These are phyloP conservation scores for Euphydryas editha DNA, from an alignment of 2,888 invertebrate species.

Conservation along the genomic window DNA sequence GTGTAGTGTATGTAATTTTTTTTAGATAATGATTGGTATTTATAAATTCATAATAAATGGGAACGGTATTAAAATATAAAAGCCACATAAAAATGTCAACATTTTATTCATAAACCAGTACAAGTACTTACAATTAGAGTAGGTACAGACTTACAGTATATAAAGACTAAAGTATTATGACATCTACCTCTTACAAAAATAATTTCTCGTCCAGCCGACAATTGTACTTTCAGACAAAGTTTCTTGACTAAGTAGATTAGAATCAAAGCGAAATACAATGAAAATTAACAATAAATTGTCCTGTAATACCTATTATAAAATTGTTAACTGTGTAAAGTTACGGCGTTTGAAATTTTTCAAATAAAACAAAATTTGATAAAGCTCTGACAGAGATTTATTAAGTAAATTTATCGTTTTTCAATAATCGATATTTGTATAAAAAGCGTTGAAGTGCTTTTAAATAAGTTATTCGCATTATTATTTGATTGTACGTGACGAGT, in stretches of 20 bases:
- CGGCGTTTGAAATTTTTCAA: not conserved
- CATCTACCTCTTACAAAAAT: constrained; percentile 71
- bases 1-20: too few species aligned
- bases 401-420: too few species aligned
- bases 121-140: constrained; percentile 69
- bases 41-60: not conserved
- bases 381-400: not conserved
- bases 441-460: too few species aligned
- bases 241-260: not conserved
- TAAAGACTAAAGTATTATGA: constrained; percentile 62
- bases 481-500: too few species aligned
- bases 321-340: not conserved
- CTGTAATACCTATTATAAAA: too few species aligned
- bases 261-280: not conserved
- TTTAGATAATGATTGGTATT: not conserved
- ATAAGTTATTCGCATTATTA: too few species aligned
- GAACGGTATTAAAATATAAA: constrained; percentile 27
- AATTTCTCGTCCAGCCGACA: constrained; percentile 61
- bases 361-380: not conserved
- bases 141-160: constrained; percentile 61
- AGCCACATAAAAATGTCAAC: constrained; percentile 70
- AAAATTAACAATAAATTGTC: not conserved
- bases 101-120: constrained; percentile 81
- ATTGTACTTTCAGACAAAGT: constrained; percentile 25
- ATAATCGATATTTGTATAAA: too few species aligned